A percentile compares a stretch with the other conserved stretches of the same genome.
These are phyloP conservation scores for Galaxias olidus DNA, from an alignment of 2,797 vertebrate species.

Conservation along the genomic window DNA sequence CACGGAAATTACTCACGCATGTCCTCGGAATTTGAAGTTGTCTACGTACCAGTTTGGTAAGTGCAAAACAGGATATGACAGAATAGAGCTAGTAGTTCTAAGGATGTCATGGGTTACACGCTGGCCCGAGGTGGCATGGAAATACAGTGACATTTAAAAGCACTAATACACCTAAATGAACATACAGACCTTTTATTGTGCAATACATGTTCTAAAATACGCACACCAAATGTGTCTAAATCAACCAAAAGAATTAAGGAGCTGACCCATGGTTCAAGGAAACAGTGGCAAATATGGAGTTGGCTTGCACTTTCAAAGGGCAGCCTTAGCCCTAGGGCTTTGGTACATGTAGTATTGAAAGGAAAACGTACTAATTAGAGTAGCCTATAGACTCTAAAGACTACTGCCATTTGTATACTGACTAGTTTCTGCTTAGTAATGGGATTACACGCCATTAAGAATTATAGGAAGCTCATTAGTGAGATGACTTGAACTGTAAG, in stretches of 20 bases:
- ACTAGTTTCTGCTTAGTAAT: conserved; percentile 36
- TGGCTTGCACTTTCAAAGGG: conserved; percentile 39
- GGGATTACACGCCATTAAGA: not conserved
- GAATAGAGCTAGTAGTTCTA: conserved; percentile 29
- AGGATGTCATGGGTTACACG: too few species aligned
- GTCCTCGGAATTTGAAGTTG: conserved; percentile 61
- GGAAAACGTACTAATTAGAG: conserved; percentile 43
- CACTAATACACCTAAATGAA: too few species aligned
- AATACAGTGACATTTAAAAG: too few species aligned
- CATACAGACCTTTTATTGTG: too few species aligned
- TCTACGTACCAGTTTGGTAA: conserved; percentile 71
- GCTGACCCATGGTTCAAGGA: conserved; percentile 10
- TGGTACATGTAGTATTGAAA: conserved; percentile 5
- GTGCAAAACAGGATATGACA: conserved; percentile 81
- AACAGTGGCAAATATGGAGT: conserved; percentile 12
- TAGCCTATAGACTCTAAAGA: conserved; percentile 29
- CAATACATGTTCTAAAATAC: too few species aligned
- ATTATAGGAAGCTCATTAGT: too few species aligned
- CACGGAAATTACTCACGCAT: conserved; percentile 77
- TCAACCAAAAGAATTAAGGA: conserved; percentile 15
- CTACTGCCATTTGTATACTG: conserved; percentile 34
- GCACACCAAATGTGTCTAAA: conserved; percentile 73
- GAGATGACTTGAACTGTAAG: too few species aligned
- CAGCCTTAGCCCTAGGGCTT: conserved; percentile 29
- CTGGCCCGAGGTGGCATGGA: too few species aligned